These are phyloP conservation scores for Troilus luridus DNA, from an alignment of 2,888 invertebrate genomes.

Conservation along the genomic window DNA sequence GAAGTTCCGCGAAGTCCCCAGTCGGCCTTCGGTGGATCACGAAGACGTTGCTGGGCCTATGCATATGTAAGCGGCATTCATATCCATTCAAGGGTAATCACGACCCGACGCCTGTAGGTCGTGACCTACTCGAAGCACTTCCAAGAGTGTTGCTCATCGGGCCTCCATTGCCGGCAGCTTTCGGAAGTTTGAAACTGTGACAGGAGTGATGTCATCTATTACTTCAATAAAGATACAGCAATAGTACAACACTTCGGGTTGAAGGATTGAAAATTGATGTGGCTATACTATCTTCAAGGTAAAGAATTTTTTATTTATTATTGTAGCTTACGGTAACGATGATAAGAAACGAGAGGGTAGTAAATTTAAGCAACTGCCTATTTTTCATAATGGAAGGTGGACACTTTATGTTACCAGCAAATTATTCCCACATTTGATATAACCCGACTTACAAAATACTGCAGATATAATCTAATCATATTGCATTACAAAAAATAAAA, in stretches of 20 bases:
- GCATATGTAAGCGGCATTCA: background rate
- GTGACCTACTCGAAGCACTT: background rate
- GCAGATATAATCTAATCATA: too few species aligned
- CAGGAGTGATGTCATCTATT: background rate
- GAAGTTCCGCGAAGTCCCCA: background rate
- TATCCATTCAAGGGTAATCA: slow-evolving; percentile 29
- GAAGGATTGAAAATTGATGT: too few species aligned
- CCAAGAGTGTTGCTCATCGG: background rate
- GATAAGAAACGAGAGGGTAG: too few species aligned
- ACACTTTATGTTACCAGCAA: too few species aligned
- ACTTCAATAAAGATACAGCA: background rate
- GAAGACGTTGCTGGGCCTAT: background rate
- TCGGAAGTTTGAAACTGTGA: background rate
- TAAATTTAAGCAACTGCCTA: too few species aligned
- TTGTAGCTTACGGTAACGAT: too few species aligned
- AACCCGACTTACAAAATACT: too few species aligned
- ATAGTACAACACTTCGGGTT: background rate
- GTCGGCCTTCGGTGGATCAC: background rate
- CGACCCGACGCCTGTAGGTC: background rate
- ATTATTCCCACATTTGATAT: too few species aligned
- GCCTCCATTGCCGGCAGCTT: background rate
- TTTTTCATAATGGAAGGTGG: too few species aligned
- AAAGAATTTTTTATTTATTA: too few species aligned
- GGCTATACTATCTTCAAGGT: too few species aligned
- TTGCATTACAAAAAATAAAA: too few species aligned